These are phyloP conservation scores for Percina caprodes DNA, from an alignment of 2,113 vertebrate genomes.

Conservation along the genomic window DNA sequence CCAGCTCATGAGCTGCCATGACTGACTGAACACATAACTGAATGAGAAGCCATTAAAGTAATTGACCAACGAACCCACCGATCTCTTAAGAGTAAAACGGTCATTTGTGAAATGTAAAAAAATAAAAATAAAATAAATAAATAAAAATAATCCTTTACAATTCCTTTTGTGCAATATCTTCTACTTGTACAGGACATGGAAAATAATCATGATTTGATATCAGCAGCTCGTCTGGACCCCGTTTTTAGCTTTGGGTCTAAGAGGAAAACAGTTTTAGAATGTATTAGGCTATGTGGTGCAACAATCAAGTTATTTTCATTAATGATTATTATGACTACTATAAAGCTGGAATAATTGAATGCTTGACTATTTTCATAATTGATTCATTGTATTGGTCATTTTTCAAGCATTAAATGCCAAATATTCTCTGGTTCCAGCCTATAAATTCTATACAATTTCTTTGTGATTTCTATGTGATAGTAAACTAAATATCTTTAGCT, in stretches of 20 bases:
- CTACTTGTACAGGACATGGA: neutral
- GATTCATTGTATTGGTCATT: neutral
- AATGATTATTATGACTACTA: neutral
- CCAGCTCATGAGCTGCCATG: neutral
- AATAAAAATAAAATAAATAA: too few relatives aligned
- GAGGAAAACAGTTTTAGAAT: neutral
- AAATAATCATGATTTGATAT: neutral
- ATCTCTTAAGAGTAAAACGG: neutral
- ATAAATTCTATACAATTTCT: neutral
- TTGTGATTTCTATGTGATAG: neutral
- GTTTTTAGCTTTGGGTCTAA: neutral
- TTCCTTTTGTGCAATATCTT: neutral
- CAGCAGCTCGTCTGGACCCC: neutral
- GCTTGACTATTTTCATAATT: neutral
- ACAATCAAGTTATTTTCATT: neutral
- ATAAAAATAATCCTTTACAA: too few relatives aligned
- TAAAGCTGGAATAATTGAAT: neutral
- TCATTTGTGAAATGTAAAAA: neutral
- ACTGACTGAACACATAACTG: neutral
- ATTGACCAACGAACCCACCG: too few relatives aligned
- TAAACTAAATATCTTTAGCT: neutral
- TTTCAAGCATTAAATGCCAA: neutral
- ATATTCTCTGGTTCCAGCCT: neutral
- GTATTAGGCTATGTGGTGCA: neutral
- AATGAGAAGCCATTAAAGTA: neutral